Percentiles rank a stretch among this genome's conserved stretches.
phyloP scores from a whole-genome alignment of 1,140 invertebrate species.

The Drosophila cardini region DNA sequence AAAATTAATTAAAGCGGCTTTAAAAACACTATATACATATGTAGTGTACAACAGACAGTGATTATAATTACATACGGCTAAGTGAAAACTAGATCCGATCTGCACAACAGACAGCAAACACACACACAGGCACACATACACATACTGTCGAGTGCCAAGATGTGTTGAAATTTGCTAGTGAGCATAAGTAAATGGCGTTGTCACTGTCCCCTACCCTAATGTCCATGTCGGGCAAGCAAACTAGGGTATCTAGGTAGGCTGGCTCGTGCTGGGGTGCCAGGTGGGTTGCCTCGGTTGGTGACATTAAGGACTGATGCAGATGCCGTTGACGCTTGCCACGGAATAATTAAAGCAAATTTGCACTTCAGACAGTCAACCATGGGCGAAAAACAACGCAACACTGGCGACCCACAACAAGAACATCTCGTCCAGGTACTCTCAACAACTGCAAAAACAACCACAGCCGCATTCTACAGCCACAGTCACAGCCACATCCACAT shows the following conservation, averaged over 20 bases:
- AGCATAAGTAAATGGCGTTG: slow-evolving; percentile 68
- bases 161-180: slow-evolving; percentile 40
- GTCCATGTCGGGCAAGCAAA: slow-evolving; percentile 5
- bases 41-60: not conserved
- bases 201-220: slow-evolving; percentile 32
- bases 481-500: slow-evolving; percentile 22
- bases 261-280: not conserved
- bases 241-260: not conserved
- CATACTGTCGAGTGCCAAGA: slow-evolving; percentile 19
- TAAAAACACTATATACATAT: not conserved
- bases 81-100: slow-evolving; percentile 22
- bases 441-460: slow-evolving; percentile 42
- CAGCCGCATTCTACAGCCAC: slow-evolving; percentile 27
- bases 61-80: not conserved
- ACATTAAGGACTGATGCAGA: slow-evolving; percentile 56
- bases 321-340: slow-evolving; percentile 63
- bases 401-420: slow-evolving; percentile 74
- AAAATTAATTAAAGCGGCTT: too few relatives aligned
- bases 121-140: slow-evolving; percentile 6
- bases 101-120: slow-evolving; percentile 9
- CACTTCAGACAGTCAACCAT: slow-evolving; percentile 80
- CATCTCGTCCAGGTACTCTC: slow-evolving; percentile 41
- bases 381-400: slow-evolving; percentile 66
- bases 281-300: slow-evolving; percentile 21
- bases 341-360: slow-evolving; percentile 84